These are phyloP conservation scores for Coenonympha arcania DNA, from an alignment of 2,888 invertebrate species.

Conservation along the genomic window DNA sequence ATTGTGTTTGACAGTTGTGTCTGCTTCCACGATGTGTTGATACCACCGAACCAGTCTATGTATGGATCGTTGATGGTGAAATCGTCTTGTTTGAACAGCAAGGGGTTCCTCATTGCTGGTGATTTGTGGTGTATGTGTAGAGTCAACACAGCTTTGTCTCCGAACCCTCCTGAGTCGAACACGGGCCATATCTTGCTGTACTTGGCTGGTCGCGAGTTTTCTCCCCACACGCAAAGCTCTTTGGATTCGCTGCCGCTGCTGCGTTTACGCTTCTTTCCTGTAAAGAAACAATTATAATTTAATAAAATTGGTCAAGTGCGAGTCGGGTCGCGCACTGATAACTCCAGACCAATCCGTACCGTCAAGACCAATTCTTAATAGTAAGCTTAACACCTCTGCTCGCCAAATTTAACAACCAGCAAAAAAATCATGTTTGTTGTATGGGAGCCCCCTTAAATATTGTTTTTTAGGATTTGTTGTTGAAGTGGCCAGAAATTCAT, in stretches of 20 bases:
- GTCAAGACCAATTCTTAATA: too few relatives aligned
- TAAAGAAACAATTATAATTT: constrained; percentile 28
- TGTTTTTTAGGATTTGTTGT: too few relatives aligned
- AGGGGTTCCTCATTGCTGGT: constrained; percentile 41
- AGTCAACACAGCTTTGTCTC: constrained; percentile 43
- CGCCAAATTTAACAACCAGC: too few relatives aligned
- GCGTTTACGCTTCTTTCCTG: constrained; percentile 64
- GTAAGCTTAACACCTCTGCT: too few relatives aligned
- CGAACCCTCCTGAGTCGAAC: constrained; percentile 69
- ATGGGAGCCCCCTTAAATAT: too few relatives aligned
- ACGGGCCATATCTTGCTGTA: constrained; percentile 68
- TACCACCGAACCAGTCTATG: constrained; percentile 50
- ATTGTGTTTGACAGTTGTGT: constrained; percentile 45
- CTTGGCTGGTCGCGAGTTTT: constrained; percentile 52
- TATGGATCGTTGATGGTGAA: constrained; percentile 36
- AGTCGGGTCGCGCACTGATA: too few relatives aligned
- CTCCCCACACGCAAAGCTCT: constrained; percentile 51
- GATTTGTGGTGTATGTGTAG: constrained; percentile 45
- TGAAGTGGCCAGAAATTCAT: too few relatives aligned
- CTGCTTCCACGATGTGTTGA: constrained; percentile 56
- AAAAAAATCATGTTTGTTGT: too few relatives aligned
- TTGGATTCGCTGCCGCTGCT: constrained; percentile 46
- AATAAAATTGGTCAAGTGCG: too few relatives aligned
- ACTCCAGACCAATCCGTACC: too few relatives aligned
- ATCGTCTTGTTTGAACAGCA: constrained; percentile 41